Conservation (phyloP, 2,888 invertebrate species). For the Nomada ruficornis region DNA sequence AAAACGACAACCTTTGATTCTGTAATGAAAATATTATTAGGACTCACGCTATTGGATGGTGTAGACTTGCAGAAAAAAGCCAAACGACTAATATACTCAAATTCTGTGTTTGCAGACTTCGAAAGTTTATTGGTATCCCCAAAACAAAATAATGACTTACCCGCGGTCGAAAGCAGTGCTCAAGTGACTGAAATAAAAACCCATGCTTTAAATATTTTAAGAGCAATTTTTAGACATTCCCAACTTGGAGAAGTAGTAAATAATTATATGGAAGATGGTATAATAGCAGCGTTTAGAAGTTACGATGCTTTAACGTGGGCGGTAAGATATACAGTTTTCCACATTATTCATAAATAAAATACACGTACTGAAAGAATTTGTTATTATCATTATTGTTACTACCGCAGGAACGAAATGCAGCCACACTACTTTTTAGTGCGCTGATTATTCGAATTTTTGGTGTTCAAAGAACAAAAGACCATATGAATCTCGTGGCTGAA, state of each 20-base stretch:
- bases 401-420: conserved; percentile 92
- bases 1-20: conserved; percentile 78
- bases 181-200: conserved; percentile 86
- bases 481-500: conserved; percentile 86
- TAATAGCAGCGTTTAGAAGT: conserved; percentile 90
- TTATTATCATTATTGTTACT: background rate
- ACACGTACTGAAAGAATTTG: background rate
- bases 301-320: conserved; percentile 92
- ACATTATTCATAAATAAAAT: background rate
- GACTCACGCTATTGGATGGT: conserved; percentile 73
- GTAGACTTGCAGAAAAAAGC: conserved; percentile 53
- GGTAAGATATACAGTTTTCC: conserved; percentile 85
- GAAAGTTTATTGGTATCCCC: conserved; percentile 51
- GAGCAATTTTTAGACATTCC: conserved; percentile 92
- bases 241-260: conserved; percentile 90
- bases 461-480: conserved; percentile 88
- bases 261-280: conserved; percentile 89
- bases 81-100: conserved; percentile 70
- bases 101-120: conserved; percentile 72
- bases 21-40: conserved; percentile 80
- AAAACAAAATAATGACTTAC: conserved; percentile 46
- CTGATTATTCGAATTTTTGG: conserved; percentile 95
- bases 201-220: conserved; percentile 94
- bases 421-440: conserved; percentile 93
- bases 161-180: conserved; percentile 17